Conservation (phyloP, 2,113 vertebrate genomes). For the Forbesichthys papilliferus region DNA sequence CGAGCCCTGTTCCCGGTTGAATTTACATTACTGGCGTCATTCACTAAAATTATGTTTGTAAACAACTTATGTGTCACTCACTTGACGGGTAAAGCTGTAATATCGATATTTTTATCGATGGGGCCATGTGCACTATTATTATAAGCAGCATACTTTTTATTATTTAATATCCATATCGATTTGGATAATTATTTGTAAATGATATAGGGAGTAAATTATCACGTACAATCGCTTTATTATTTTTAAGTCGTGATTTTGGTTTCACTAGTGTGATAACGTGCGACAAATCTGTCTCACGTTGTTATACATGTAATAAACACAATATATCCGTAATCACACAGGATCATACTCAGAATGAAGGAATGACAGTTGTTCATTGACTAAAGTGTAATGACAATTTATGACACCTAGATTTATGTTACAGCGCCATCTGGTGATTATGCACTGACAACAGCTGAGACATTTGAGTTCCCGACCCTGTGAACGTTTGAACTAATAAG, state of each 20-base stretch:
- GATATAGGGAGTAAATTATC: no score
- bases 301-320: no score
- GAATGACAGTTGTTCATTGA: no score
- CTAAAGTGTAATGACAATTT: no score
- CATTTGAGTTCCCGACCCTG: no score
- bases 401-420: background rate
- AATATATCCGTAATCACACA: no score
- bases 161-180: background rate
- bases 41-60: slow-evolving; percentile 61
- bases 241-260: no score
- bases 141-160: background rate
- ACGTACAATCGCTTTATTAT: no score
- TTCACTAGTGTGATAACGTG: no score
- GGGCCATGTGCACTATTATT: background rate
- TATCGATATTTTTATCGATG: slow-evolving; percentile 48
- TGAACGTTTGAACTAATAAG: no score
- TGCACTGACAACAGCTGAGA: background rate
- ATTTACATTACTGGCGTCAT: slow-evolving; percentile 49
- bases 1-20: slow-evolving; percentile 12
- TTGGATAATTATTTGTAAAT: background rate
- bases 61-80: slow-evolving; percentile 55
- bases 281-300: no score
- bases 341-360: no score
- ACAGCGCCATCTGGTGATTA: background rate
- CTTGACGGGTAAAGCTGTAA: slow-evolving; percentile 23